A percentile compares a stretch with the other conserved stretches of the same genome.
Evolutionary conservation across 1,140 invertebrate species (phyloP).

Genomic region (Lerema accius): DNA sequence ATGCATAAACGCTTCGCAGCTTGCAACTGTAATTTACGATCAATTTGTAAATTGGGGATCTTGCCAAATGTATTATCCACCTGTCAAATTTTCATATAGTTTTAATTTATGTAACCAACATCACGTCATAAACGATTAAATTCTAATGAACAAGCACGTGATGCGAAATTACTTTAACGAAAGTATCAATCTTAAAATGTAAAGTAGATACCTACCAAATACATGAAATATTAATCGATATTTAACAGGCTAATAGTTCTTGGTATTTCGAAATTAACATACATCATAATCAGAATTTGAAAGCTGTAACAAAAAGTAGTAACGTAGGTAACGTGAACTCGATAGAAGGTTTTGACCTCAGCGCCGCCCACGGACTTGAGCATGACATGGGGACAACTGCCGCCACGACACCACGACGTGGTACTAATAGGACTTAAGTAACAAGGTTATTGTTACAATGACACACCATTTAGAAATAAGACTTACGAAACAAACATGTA

Average conservation of each 20-base stretch:
- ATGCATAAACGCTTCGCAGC: no score
- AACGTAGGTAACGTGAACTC: conserved; percentile 27
- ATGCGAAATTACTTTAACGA: no score
- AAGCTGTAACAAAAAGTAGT: conserved; percentile 32
- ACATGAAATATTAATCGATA: not conserved
- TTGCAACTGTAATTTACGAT: conserved; percentile 21
- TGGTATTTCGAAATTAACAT: conserved; percentile 30
- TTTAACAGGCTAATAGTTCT: conserved; percentile 4
- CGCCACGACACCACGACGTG: conserved; percentile 17
- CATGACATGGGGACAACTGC: conserved; percentile 25
- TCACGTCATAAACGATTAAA: conserved; percentile 1
- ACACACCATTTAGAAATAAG: conserved; percentile 19
- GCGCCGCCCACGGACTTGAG: conserved; percentile 28
- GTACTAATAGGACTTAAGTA: conserved; percentile 27
- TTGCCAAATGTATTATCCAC: conserved; percentile 23
- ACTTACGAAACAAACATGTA: conserved; percentile 1
- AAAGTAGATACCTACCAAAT: not conserved
- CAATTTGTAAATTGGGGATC: conserved; percentile 20
- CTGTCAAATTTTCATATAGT: conserved; percentile 25
- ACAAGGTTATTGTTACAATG: conserved; percentile 31
- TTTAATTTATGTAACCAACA: conserved; percentile 12
- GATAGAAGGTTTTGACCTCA: conserved; percentile 31
- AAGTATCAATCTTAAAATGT: not conserved
- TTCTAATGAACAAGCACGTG: no score
- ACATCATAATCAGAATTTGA: conserved; percentile 34